phyloP scores from a whole-genome alignment of 1,140 invertebrate genomes.

The Sinella curviseta region DNA sequence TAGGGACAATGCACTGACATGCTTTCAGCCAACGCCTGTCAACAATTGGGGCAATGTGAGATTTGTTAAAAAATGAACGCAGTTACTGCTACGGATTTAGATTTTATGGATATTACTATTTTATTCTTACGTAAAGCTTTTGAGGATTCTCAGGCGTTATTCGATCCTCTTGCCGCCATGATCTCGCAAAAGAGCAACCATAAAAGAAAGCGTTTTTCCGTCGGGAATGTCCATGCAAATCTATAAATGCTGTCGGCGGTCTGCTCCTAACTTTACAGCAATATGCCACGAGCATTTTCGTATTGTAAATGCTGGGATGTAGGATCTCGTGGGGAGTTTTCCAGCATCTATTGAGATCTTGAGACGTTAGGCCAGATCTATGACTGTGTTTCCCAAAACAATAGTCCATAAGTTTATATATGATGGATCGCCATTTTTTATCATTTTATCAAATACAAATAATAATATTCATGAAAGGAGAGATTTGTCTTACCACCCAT shows the following conservation, averaged over 20 bases:
- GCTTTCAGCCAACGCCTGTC: constrained; percentile 63
- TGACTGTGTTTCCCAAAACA: constrained; percentile 69
- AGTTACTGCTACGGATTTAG: neutral
- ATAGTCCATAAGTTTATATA: constrained; percentile 29
- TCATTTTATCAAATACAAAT: no score
- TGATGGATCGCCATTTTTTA: neutral
- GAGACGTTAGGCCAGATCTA: constrained; percentile 75
- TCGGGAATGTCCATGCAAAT: constrained; percentile 86
- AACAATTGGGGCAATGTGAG: neutral
- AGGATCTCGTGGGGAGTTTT: constrained; percentile 69
- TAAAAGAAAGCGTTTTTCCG: constrained; percentile 87
- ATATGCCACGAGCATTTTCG: constrained; percentile 73
- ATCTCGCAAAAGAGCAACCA: constrained; percentile 69
- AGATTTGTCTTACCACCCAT: constrained; percentile 73
- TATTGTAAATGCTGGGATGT: constrained; percentile 80
- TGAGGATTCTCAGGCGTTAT: constrained; percentile 54
- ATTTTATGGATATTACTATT: constrained; percentile 14
- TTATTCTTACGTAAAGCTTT: constrained; percentile 54
- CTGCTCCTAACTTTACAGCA: constrained; percentile 62
- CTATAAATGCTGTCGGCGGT: constrained; percentile 74
- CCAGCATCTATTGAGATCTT: constrained; percentile 81
- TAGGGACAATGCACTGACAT: constrained; percentile 69
- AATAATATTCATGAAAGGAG: neutral
- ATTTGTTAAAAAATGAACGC: neutral
- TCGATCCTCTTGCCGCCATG: constrained; percentile 52